Percentiles rank a stretch among this genome's conserved stretches.
phyloP scores from a whole-genome alignment of 2,888 invertebrate genomes.

The Acanthosoma haemorrhoidale region DNA sequence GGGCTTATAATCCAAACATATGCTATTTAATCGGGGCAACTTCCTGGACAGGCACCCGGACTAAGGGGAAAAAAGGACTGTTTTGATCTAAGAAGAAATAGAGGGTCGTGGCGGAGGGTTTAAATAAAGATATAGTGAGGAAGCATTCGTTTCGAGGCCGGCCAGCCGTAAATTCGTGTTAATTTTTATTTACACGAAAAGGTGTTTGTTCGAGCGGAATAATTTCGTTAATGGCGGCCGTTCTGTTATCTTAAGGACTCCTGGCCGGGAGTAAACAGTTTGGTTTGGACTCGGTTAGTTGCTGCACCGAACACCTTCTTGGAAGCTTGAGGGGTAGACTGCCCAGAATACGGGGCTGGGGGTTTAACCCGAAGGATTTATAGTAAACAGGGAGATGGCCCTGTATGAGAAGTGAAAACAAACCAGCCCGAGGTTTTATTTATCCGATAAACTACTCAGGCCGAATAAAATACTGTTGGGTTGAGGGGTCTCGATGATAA shows the following conservation, averaged over 20 bases:
- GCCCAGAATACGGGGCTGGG: conserved; percentile 6
- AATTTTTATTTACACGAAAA: conserved; percentile 14
- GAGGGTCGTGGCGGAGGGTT: background rate
- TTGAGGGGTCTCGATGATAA: conserved; percentile 2
- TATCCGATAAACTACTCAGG: conserved; percentile 4
- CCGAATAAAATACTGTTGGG: background rate
- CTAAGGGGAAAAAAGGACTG: conserved; percentile 6
- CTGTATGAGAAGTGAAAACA: conserved; percentile 3
- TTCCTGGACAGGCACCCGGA: background rate
- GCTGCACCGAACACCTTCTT: background rate
- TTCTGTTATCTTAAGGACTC: conserved; percentile 12
- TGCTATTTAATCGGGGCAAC: background rate
- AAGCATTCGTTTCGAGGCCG: background rate
- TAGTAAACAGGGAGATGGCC: conserved; percentile 14
- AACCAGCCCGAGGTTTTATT: background rate
- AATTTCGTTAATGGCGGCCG: background rate
- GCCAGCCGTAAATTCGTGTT: background rate
- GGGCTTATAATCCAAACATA: background rate
- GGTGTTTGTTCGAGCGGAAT: conserved; percentile 10
- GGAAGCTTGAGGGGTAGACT: background rate
- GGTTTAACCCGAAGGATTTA: conserved; percentile 7
- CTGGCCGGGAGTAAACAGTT: background rate
- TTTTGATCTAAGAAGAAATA: conserved; percentile 11
- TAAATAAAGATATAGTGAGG: conserved; percentile 10
- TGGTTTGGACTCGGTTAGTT: background rate